Evolutionary conservation across 1,140 invertebrate genomes (phyloP).

Genomic region (Choristoneura fumiferana): DNA sequence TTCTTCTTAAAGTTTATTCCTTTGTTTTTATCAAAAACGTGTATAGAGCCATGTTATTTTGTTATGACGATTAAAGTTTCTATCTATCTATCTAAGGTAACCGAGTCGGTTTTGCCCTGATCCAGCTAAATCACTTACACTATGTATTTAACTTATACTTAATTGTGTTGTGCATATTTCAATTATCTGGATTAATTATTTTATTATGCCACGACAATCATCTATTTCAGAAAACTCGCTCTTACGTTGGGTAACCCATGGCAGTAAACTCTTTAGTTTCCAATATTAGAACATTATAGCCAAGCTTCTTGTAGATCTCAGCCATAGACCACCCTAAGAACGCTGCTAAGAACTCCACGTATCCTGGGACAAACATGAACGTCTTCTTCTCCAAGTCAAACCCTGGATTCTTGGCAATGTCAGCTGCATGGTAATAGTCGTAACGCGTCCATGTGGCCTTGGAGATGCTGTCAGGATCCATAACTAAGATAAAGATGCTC

Average conservation of each 20-base stretch:
- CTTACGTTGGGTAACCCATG: background rate
- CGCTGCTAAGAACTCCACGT: background rate
- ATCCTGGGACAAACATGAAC: background rate
- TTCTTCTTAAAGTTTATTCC: too few species aligned
- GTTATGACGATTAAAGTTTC: too few species aligned
- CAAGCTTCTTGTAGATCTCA: constrained; percentile 34
- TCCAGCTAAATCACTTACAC: too few species aligned
- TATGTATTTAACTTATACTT: too few species aligned
- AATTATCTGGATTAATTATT: too few species aligned
- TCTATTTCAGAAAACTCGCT: too few species aligned
- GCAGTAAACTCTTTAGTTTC: background rate
- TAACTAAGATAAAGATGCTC: background rate
- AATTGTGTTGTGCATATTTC: too few species aligned
- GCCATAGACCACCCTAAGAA: constrained; percentile 13
- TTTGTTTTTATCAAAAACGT: too few species aligned
- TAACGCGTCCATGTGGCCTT: background rate
- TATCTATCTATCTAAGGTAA: too few species aligned
- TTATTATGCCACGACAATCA: too few species aligned
- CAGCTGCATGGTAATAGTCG: background rate
- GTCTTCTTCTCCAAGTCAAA: background rate
- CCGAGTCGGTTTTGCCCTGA: too few species aligned
- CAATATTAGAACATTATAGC: constrained; percentile 51
- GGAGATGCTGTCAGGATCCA: background rate
- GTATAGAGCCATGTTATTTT: too few species aligned
- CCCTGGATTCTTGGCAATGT: background rate